Conservation (phyloP, 2,888 invertebrate species). For the Eumerus sabulonum region DNA sequence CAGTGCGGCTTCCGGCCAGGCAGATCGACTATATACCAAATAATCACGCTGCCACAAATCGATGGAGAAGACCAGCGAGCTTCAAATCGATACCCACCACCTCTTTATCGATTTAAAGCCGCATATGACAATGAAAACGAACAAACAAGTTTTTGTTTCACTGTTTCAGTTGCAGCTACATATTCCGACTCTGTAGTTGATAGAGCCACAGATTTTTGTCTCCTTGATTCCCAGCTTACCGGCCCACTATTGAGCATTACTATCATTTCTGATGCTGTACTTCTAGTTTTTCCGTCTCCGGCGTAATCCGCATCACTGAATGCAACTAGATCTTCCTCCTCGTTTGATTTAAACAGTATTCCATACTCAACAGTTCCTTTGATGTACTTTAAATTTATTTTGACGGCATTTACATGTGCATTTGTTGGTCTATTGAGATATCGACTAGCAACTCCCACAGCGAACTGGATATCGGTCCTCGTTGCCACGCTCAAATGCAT, state of each 20-base stretch:
- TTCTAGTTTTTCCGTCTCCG: background rate
- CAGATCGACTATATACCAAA: too few relatives aligned
- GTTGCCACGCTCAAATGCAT: slow-evolving; percentile 53
- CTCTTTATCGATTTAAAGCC: too few relatives aligned
- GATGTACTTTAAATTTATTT: slow-evolving; percentile 28
- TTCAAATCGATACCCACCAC: too few relatives aligned
- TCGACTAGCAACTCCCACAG: slow-evolving; percentile 22
- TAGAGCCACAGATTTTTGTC: slow-evolving; percentile 51
- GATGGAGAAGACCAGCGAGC: too few relatives aligned
- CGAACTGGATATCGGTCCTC: slow-evolving; percentile 43
- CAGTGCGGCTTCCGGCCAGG: too few relatives aligned
- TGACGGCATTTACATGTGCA: too few relatives aligned
- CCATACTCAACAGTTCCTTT: slow-evolving; percentile 25
- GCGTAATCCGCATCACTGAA: slow-evolving; percentile 8
- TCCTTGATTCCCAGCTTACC: slow-evolving; percentile 35
- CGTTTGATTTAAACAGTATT: slow-evolving; percentile 11
- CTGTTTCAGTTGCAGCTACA: slow-evolving; percentile 61
- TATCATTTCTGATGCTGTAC: too few relatives aligned
- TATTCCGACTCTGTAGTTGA: slow-evolving; percentile 74
- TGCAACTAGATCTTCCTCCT: background rate
- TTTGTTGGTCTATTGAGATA: slow-evolving; percentile 43
- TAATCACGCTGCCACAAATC: too few relatives aligned
- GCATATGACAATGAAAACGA: too few relatives aligned
- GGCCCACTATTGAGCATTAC: background rate
- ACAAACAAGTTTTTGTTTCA: background rate